A percentile compares a stretch with the other conserved stretches of the same genome.
Evolutionary conservation across 2,888 invertebrate species (phyloP).

Genomic region (Protula sp.): DNA sequence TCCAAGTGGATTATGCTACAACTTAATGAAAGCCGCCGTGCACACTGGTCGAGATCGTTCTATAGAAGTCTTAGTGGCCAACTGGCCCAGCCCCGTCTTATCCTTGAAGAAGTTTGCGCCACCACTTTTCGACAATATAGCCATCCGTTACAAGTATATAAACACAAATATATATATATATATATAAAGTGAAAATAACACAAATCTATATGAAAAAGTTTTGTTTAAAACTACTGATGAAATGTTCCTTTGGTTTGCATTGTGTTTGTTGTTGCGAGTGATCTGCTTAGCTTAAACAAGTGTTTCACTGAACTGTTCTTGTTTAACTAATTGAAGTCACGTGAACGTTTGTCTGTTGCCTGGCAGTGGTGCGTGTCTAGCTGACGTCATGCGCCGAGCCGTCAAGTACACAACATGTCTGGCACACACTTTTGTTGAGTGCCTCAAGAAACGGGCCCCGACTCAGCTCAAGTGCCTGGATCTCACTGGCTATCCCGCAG

Average conservation of each 20-base stretch:
- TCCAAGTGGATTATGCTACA: slow-evolving; percentile 32
- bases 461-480: slow-evolving; percentile 41
- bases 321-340: too few species aligned
- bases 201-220: too few species aligned
- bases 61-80: slow-evolving; percentile 36
- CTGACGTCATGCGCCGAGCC: slow-evolving; percentile 32
- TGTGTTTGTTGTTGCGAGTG: too few species aligned
- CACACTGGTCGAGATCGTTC: slow-evolving; percentile 35
- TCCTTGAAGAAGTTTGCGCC: slow-evolving; percentile 37
- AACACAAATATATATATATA: too few species aligned
- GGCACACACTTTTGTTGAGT: slow-evolving; percentile 44
- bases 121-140: slow-evolving; percentile 31
- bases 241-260: too few species aligned
- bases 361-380: too few species aligned
- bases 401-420: slow-evolving; percentile 45
- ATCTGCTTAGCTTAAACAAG: too few species aligned
- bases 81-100: slow-evolving; percentile 39
- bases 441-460: slow-evolving; percentile 33
- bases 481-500: slow-evolving; percentile 45
- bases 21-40: slow-evolving; percentile 39
- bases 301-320: too few species aligned
- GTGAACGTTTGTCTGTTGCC: too few species aligned
- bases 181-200: too few species aligned
- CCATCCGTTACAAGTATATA: slow-evolving; percentile 35
- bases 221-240: too few species aligned